A percentile compares a stretch with the other conserved stretches of the same genome.
phyloP scores from a whole-genome alignment of 2,113 vertebrate species.

The Coracopsis vasa region DNA sequence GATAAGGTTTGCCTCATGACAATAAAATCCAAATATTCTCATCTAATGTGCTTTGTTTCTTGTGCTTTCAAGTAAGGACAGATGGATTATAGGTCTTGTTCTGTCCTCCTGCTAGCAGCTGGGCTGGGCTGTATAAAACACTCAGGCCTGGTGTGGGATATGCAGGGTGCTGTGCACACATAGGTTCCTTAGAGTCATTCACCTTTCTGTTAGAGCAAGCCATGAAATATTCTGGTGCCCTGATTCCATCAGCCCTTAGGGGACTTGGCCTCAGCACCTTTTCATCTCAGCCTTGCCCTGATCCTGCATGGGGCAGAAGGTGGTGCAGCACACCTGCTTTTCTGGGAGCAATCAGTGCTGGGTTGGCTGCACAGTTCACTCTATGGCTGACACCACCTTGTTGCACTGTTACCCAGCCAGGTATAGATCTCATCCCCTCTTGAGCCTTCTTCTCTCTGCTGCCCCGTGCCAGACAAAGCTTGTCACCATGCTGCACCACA shows the following conservation, averaged over 20 bases:
- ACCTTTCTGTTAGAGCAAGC: not conserved
- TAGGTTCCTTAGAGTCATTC: not conserved
- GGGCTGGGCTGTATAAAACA: not conserved
- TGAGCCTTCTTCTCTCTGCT: not conserved
- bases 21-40: not conserved
- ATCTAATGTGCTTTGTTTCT: not conserved
- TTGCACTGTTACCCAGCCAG: not conserved
- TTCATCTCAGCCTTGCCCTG: not conserved
- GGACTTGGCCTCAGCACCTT: not conserved
- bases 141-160: not conserved
- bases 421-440: not conserved
- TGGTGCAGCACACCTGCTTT: not conserved
- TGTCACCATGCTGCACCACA: not conserved
- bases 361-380: not conserved
- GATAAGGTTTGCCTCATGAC: not conserved
- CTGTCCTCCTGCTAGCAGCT: not conserved
- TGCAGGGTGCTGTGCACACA: not conserved
- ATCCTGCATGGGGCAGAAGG: not conserved
- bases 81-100: not conserved
- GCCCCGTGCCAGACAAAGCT: not conserved
- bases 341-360: not conserved
- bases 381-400: not conserved
- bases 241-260: not conserved
- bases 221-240: not conserved
- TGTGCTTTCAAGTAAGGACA: not conserved